Conservation (phyloP, 92 coral and sea anemone genomes). For the Siderastrea radians region DNA sequence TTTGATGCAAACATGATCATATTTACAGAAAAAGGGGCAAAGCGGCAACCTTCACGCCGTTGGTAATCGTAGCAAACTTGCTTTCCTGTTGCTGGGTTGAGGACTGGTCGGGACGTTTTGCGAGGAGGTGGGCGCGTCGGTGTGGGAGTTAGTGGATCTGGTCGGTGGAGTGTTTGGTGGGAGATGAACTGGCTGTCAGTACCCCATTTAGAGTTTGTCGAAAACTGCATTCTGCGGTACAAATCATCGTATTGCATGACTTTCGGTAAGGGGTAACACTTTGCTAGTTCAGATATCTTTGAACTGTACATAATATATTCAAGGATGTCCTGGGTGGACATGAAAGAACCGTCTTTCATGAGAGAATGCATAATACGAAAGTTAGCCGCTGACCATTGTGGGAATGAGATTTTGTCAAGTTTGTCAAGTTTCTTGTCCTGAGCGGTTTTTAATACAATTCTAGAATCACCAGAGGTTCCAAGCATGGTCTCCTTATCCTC, state of each 20-base stretch:
- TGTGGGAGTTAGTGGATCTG: not conserved
- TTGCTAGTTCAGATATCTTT: not conserved
- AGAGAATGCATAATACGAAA: not conserved
- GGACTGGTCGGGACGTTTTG: slow-evolving; percentile 3
- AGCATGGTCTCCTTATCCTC: not conserved
- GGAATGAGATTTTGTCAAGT: slow-evolving; percentile 2
- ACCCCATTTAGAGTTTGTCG: slow-evolving; percentile 7
- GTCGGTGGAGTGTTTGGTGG: slow-evolving; percentile 9
- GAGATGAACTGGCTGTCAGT: not conserved
- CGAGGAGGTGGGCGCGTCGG: not conserved
- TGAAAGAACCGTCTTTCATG: not conserved
- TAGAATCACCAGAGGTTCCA: not conserved
- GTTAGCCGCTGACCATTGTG: slow-evolving; percentile 5
- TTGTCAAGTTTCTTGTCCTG: slow-evolving; percentile 1
- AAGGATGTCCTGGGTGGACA: not conserved
- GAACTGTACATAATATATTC: not conserved
- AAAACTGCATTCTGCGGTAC: not conserved
- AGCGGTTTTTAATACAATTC: slow-evolving; percentile 3
- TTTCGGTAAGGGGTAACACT: too few species aligned
- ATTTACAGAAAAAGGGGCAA: not conserved
- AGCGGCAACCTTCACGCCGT: not conserved
- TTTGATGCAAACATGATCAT: too few species aligned
- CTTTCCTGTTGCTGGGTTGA: not conserved
- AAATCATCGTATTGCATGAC: not conserved
- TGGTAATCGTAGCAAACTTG: not conserved